phyloP scores from a whole-genome alignment of 2,888 invertebrate species.

The Thalpophila matura region DNA sequence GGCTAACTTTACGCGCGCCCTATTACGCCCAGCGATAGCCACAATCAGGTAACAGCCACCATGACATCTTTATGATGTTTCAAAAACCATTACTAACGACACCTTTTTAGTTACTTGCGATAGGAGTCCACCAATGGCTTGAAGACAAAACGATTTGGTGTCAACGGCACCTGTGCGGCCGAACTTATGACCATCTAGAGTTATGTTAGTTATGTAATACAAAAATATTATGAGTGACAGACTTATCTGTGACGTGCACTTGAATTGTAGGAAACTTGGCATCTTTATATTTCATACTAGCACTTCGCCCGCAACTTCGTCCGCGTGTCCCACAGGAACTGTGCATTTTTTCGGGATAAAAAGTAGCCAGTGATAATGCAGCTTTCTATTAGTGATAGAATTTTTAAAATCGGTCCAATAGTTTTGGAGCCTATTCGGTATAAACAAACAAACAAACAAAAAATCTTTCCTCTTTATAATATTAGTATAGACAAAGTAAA shows the following conservation, averaged over 20 bases:
- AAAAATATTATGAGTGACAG: conserved; percentile 27
- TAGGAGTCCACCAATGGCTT: conserved; percentile 79
- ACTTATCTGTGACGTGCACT: neutral
- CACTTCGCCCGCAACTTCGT: too few relatives aligned
- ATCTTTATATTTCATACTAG: neutral
- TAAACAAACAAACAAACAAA: too few relatives aligned
- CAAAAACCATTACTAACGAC: conserved; percentile 90
- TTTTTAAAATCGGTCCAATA: too few relatives aligned
- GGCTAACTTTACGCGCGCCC: conserved; percentile 76
- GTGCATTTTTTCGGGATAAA: too few relatives aligned
- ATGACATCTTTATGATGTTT: conserved; percentile 91
- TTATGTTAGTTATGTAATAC: conserved; percentile 20
- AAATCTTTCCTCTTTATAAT: too few relatives aligned
- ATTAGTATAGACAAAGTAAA: too few relatives aligned
- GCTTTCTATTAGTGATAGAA: too few relatives aligned
- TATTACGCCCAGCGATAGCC: conserved; percentile 78
- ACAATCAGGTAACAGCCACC: conserved; percentile 87
- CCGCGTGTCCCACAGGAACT: too few relatives aligned
- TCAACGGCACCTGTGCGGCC: conserved; percentile 73
- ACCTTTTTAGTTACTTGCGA: conserved; percentile 90
- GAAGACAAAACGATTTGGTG: conserved; percentile 81
- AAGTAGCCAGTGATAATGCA: too few relatives aligned
- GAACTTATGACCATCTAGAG: conserved; percentile 34
- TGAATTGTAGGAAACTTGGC: neutral
- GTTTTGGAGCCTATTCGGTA: too few relatives aligned